These are phyloP conservation scores for Corticium candelabrum DNA, from an alignment of 37 sponge, comb jelly and placozoan genomes.

Conservation along the genomic window DNA sequence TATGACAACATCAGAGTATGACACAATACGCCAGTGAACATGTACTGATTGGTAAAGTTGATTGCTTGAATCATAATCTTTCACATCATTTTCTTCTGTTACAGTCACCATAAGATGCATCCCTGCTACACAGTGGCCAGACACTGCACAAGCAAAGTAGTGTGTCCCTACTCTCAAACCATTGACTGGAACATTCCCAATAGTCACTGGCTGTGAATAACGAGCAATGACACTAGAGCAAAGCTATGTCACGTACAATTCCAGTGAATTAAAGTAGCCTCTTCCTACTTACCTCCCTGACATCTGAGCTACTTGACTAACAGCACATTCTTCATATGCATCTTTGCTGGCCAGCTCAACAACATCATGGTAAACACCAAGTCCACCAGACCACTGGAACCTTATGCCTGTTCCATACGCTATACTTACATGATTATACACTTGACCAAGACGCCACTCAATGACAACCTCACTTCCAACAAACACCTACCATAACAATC, in stretches of 20 bases:
- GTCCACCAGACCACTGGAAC: slow-evolving; percentile 41
- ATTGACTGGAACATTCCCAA: slow-evolving; percentile 41
- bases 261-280: background rate
- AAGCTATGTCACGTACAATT: too few relatives aligned
- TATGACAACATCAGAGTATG: slow-evolving; percentile 32
- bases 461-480: slow-evolving; percentile 36
- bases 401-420: slow-evolving; percentile 35
- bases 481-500: slow-evolving; percentile 35
- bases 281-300: background rate
- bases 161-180: slow-evolving; percentile 49
- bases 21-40: slow-evolving; percentile 48
- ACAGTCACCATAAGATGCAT: slow-evolving; percentile 59
- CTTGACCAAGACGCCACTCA: slow-evolving; percentile 28
- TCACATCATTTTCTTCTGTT: background rate
- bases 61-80: background rate
- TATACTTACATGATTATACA: slow-evolving; percentile 36
- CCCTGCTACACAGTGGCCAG: slow-evolving; percentile 47
- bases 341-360: slow-evolving; percentile 30
- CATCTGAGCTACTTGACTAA: slow-evolving; percentile 12
- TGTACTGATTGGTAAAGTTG: too few relatives aligned
- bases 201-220: background rate
- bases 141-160: slow-evolving; percentile 60
- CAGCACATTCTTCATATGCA: background rate
- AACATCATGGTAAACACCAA: slow-evolving; percentile 28
- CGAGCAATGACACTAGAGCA: background rate